Conservation (phyloP, 2,888 invertebrate genomes). For the Pyralis farinalis region DNA sequence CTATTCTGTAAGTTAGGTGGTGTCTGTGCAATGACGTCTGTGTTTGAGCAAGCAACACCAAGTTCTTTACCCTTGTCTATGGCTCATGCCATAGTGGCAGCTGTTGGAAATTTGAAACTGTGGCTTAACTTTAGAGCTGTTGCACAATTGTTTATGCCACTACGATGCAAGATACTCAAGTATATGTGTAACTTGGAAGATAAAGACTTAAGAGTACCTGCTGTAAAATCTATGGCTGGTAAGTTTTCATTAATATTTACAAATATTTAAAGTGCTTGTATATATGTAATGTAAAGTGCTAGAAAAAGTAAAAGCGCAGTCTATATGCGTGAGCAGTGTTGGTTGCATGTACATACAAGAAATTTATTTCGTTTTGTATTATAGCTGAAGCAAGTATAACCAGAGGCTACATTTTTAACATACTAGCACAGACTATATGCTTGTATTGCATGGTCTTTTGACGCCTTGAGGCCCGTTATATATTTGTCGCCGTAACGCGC, state of each 20-base stretch:
- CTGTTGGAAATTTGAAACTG: conserved; percentile 94
- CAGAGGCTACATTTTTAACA: no score
- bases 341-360: no score
- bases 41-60: conserved; percentile 89
- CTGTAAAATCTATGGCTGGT: conserved; percentile 96
- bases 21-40: conserved; percentile 91
- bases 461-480: no score
- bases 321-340: no score
- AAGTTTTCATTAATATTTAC: conserved; percentile 37
- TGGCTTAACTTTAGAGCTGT: conserved; percentile 97
- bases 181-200: conserved; percentile 97
- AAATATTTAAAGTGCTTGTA: no score
- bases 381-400: no score
- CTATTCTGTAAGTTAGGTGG: conserved; percentile 96
- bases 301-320: no score
- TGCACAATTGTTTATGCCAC: conserved; percentile 92
- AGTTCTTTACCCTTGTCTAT: conserved; percentile 90
- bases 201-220: conserved; percentile 92
- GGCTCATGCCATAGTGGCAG: conserved; percentile 95
- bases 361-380: no score
- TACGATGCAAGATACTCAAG: conserved; percentile 91
- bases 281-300: no score
- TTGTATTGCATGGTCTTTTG: no score
- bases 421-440: no score
- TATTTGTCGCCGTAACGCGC: no score